Evolutionary conservation across 2,888 invertebrate species (phyloP), one percentile per base, ranked within the genome.

Genomic region (Sesia apiformis): DNA sequence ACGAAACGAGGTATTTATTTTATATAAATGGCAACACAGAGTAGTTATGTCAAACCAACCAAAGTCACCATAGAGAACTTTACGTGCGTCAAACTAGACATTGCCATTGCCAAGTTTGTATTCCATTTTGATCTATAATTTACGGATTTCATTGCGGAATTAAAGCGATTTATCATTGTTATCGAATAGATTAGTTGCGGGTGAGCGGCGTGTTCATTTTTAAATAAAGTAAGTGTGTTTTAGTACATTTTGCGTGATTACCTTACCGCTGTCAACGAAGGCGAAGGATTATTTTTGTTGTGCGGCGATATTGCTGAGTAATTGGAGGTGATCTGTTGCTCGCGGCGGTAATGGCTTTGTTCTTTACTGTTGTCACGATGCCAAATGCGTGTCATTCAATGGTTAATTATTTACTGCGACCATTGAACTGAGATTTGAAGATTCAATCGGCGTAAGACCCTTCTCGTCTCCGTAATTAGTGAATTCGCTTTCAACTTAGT

Each of bases 251-350:
- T 42, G 42, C 42, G 42, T 42, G 2, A 3, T 42, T 42, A 7
- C 42, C 7, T 7, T 41, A 53, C 7, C 42, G 42, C 7, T 42
- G 42, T 42, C 42, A 42, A 6, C 3, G 42, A 5, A 42, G 7
- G 42, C 42, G 53, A 58, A 53, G 56, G 55, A 55, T 57, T 63
- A 68, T 66, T 69, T 74, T 72, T 76, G 70, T 68, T 70, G 70
- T 74, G 74, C 68, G 67, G 62, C 63, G 55, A 59, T 59, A 60
- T 58, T 73, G 77, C 77, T 75, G 77, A 76, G 72, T 77, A 77
- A 77, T 76, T 54, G 55, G 54, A 52, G 39, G 55, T 23, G 23
- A 23, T 23, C 39, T 46, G 52, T 50, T 51, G 51, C 56, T 54
- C 38, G 51, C 52, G 55, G 23, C 23, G 23, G 23, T 23, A 23